phyloP scores from a whole-genome alignment of 2,888 invertebrate species.

The Caenorhabditis sp. region DNA sequence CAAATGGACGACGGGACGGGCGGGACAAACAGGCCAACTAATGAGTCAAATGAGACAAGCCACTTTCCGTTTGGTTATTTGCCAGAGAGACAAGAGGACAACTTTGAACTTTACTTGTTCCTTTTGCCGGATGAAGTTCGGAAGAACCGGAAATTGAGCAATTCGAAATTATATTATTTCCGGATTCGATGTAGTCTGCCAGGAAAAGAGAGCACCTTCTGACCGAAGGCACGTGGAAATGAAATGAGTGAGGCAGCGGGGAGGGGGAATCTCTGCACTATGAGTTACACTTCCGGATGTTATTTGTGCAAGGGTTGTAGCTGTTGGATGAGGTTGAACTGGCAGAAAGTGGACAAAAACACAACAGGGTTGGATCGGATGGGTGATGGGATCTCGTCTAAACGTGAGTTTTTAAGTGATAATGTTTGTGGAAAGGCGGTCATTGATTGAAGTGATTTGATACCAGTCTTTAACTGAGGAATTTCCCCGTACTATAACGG shows the following conservation, averaged over 20 bases:
- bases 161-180: not conserved
- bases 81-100: no score
- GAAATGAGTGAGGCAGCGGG: conserved; percentile 1
- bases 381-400: not conserved
- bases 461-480: no score
- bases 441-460: no score
- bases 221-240: not conserved
- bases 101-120: conserved; percentile 33
- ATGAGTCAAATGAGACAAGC: conserved; percentile 4
- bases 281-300: not conserved
- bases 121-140: not conserved
- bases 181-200: no score
- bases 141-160: conserved; percentile 22
- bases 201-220: not conserved
- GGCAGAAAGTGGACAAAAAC: no score
- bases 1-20: conserved; percentile 33
- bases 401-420: no score
- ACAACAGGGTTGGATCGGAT: no score
- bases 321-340: not conserved
- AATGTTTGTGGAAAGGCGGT: no score
- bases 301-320: conserved; percentile 1
- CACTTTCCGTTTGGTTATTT: conserved; percentile 14
- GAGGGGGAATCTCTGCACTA: not conserved
- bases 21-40: conserved; percentile 23
- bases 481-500: no score